A percentile compares a stretch with the other conserved stretches of the same genome.
These are phyloP conservation scores for Diplolepis rosae DNA, from an alignment of 2,888 invertebrate genomes.

Conservation along the genomic window DNA sequence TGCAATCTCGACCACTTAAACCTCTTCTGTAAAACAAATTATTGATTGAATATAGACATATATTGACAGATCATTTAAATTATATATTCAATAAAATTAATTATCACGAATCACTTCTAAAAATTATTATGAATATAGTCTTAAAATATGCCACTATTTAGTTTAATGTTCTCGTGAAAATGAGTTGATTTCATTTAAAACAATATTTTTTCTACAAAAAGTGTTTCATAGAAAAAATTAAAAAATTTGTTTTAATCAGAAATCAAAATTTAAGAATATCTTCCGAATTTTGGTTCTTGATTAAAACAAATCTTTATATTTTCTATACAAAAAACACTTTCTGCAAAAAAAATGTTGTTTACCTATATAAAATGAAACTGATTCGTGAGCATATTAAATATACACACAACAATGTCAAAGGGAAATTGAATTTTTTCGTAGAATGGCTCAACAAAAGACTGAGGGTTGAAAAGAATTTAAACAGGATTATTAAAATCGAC, in stretches of 20 bases:
- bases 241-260: too few relatives aligned
- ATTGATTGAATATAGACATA: constrained; percentile 42
- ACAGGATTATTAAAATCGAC: constrained; percentile 14
- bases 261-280: too few relatives aligned
- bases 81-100: too few relatives aligned
- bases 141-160: neutral
- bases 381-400: neutral
- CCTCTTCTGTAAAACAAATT: constrained; percentile 75
- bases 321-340: too few relatives aligned
- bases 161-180: neutral
- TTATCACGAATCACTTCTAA: constrained; percentile 4
- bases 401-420: neutral
- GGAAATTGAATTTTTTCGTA: neutral
- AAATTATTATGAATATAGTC: neutral
- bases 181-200: too few relatives aligned
- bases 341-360: too few relatives aligned
- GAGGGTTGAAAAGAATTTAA: constrained; percentile 11
- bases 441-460: neutral
- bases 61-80: too few relatives aligned
- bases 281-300: too few relatives aligned
- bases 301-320: too few relatives aligned
- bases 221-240: too few relatives aligned
- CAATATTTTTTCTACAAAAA: too few relatives aligned
- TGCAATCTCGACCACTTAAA: constrained; percentile 78
- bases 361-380: too few relatives aligned